phyloP scores from a whole-genome alignment of 2,888 invertebrate species.

The Dolomedes plantarius region DNA sequence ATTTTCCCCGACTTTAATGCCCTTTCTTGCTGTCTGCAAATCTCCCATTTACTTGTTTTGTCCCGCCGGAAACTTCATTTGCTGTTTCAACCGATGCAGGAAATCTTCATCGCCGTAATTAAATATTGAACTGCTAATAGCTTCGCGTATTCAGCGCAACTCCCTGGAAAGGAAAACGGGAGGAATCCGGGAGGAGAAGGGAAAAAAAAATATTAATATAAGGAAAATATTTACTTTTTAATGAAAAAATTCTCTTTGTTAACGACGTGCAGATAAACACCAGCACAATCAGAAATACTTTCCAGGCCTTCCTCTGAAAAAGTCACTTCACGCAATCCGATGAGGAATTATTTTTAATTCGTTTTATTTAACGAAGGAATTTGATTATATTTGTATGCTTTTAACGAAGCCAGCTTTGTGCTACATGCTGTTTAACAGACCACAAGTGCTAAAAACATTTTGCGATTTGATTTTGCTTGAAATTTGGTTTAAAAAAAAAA shows the following conservation, averaged over 20 bases:
- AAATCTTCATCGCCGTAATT: slow-evolving; percentile 10
- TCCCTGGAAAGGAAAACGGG: neutral
- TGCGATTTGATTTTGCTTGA: too few species aligned
- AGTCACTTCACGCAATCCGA: slow-evolving; percentile 11
- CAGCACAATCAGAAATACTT: neutral
- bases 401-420: too few species aligned
- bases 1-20: slow-evolving; percentile 37
- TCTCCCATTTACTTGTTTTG: slow-evolving; percentile 7
- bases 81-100: neutral
- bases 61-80: slow-evolving; percentile 4
- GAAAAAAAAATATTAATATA: neutral
- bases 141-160: neutral
- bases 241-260: neutral
- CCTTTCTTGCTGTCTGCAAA: neutral
- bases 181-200: neutral
- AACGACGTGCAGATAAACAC: neutral
- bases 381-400: too few species aligned
- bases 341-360: neutral
- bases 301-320: neutral
- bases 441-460: too few species aligned
- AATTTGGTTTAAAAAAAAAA: too few species aligned
- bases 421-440: too few species aligned
- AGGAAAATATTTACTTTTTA: slow-evolving; percentile 14
- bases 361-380: neutral
- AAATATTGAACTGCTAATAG: slow-evolving; percentile 18